Conservation (phyloP, 2,888 invertebrate genomes). For the Drosophila eohydei region DNA sequence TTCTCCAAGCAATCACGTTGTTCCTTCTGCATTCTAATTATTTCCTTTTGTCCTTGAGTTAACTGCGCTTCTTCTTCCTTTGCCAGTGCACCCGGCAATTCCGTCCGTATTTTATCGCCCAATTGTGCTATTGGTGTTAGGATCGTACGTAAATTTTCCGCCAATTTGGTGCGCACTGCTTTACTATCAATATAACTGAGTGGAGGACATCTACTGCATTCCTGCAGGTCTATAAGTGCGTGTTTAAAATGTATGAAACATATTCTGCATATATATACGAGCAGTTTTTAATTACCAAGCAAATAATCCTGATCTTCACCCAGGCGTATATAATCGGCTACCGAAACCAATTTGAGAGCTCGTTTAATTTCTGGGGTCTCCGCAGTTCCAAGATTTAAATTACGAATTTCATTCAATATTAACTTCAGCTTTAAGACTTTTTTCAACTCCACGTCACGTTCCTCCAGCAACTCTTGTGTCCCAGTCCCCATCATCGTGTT, state of each 20-base stretch:
- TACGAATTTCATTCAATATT: conserved; percentile 67
- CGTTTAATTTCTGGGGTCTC: conserved; percentile 53
- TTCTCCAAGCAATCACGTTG: conserved; percentile 65
- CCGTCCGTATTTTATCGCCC: conserved; percentile 64
- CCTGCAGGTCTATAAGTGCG: conserved; percentile 42
- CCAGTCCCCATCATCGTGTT: conserved; percentile 68
- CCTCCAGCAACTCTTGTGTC: conserved; percentile 64
- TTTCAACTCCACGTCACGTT: conserved; percentile 65
- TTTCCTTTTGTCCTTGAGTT: conserved; percentile 50
- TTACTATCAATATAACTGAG: conserved; percentile 81
- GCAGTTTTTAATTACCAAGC: conserved; percentile 51
- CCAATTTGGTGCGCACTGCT: conserved; percentile 68
- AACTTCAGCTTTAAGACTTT: conserved; percentile 76
- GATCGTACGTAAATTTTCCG: conserved; percentile 48
- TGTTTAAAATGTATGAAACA: neutral
- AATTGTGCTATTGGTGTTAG: conserved; percentile 68
- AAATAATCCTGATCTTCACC: conserved; percentile 43
- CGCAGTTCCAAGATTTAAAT: conserved; percentile 41
- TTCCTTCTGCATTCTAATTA: conserved; percentile 73
- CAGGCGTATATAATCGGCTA: conserved; percentile 62
- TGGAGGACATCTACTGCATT: conserved; percentile 37
- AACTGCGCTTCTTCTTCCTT: conserved; percentile 20
- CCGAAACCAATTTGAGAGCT: conserved; percentile 57
- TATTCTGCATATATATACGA: no score
- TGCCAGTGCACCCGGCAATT: conserved; percentile 72